Evolutionary conservation across 2,888 invertebrate species (phyloP).

Genomic region (Drosophila infuscata): DNA sequence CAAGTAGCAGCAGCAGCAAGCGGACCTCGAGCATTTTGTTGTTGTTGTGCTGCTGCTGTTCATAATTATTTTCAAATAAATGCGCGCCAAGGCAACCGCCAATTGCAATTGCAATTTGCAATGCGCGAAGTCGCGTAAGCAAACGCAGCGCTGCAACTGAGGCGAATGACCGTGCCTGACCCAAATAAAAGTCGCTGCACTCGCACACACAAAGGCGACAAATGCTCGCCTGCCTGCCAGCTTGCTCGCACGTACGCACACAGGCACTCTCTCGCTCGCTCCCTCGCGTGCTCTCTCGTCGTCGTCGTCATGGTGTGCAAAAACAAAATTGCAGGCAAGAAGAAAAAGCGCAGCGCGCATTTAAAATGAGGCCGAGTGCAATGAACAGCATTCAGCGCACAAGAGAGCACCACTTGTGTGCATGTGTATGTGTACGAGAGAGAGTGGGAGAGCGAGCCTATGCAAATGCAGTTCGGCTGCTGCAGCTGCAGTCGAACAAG

Average conservation of each 20-base stretch:
- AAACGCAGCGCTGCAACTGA: constrained; percentile 49
- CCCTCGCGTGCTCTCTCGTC: background rate
- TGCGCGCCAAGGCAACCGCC: constrained; percentile 74
- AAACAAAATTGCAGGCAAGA: constrained; percentile 58
- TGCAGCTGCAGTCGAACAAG: constrained; percentile 63
- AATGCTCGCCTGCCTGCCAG: constrained; percentile 37
- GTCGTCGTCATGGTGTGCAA: constrained; percentile 64
- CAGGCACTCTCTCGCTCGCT: constrained; percentile 12
- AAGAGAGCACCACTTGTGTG: constrained; percentile 22
- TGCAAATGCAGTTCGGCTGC: constrained; percentile 63
- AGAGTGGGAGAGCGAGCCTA: constrained; percentile 39
- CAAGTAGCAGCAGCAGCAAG: constrained; percentile 6
- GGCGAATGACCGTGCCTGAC: constrained; percentile 88
- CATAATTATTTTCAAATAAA: constrained; percentile 78
- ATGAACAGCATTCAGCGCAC: constrained; percentile 83
- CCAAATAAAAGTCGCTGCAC: constrained; percentile 89
- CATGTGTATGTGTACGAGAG: constrained; percentile 7
- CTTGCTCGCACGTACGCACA: constrained; percentile 9
- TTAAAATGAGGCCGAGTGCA: constrained; percentile 83
- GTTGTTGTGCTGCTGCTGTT: constrained; percentile 19
- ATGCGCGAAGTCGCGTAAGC: constrained; percentile 12
- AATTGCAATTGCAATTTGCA: constrained; percentile 46
- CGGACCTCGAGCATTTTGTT: constrained; percentile 35
- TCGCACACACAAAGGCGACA: constrained; percentile 59
- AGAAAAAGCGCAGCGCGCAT: constrained; percentile 57